Conservation (phyloP, 2,888 invertebrate species). For the Trichopria drosophilae region DNA sequence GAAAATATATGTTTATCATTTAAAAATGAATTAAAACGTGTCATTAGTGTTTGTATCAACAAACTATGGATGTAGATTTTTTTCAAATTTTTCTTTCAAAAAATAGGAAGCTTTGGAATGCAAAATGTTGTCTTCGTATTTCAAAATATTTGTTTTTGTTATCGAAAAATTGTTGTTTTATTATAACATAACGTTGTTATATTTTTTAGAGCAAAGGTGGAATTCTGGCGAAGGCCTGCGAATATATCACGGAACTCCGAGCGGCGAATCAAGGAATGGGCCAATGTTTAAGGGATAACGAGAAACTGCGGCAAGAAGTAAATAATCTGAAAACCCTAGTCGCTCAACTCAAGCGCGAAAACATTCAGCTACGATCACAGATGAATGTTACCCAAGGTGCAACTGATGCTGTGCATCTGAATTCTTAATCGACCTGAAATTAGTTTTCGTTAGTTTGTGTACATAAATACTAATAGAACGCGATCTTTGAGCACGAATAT, state of each 20-base stretch:
- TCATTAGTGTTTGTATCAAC: no score
- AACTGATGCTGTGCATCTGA: slow-evolving; percentile 42
- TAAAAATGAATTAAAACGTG: no score
- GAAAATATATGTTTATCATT: no score
- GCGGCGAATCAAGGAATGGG: slow-evolving; percentile 74
- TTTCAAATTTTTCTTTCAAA: no score
- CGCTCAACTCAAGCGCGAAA: slow-evolving; percentile 75
- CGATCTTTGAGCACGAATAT: neutral
- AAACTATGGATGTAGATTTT: no score
- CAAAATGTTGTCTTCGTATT: no score
- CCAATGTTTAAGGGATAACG: slow-evolving; percentile 69
- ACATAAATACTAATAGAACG: no score
- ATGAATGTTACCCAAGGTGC: slow-evolving; percentile 37
- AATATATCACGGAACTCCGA: slow-evolving; percentile 86
- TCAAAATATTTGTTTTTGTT: slow-evolving; percentile 4
- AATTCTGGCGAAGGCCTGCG: slow-evolving; percentile 92
- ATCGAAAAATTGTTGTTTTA: neutral
- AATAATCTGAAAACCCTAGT: slow-evolving; percentile 73
- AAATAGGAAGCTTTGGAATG: no score
- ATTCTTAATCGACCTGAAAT: slow-evolving; percentile 38
- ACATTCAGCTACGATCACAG: slow-evolving; percentile 70
- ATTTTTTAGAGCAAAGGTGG: slow-evolving; percentile 84
- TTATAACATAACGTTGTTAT: no score
- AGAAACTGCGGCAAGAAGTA: slow-evolving; percentile 71
- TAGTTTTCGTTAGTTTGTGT: no score